Evolutionary conservation across 2,888 invertebrate genomes (phyloP).

Genomic region (Trissonchulus sp.): DNA sequence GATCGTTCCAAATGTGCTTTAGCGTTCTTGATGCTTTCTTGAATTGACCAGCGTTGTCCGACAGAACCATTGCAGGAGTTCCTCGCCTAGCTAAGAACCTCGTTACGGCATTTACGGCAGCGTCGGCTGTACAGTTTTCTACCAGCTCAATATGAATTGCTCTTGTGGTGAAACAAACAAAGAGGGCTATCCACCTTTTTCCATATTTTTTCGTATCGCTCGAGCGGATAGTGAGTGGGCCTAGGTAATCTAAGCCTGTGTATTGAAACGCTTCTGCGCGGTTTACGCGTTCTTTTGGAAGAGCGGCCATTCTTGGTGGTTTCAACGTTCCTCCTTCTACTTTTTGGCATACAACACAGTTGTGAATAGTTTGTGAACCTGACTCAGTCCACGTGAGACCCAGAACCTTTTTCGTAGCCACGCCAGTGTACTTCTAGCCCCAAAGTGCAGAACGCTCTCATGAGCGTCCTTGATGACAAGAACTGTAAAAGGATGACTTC

Average conservation of each 20-base stretch:
- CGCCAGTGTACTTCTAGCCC: neutral
- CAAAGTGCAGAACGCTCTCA: too few relatives aligned
- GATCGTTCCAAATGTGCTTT: too few relatives aligned
- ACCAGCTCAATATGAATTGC: slow-evolving; percentile 25
- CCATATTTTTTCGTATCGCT: too few relatives aligned
- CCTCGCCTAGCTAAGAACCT: too few relatives aligned
- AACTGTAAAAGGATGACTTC: too few relatives aligned
- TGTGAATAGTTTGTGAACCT: neutral
- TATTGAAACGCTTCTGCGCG: neutral
- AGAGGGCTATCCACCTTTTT: slow-evolving; percentile 21
- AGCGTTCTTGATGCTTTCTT: too few relatives aligned
- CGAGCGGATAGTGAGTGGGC: neutral
- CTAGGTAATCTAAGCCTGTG: neutral
- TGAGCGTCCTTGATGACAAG: too few relatives aligned
- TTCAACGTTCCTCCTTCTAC: neutral
- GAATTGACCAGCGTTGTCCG: too few relatives aligned
- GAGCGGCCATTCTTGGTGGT: neutral
- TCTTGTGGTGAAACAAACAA: slow-evolving; percentile 24
- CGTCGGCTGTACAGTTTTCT: too few relatives aligned
- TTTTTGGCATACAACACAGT: neutral
- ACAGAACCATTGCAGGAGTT: too few relatives aligned
- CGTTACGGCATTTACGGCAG: too few relatives aligned
- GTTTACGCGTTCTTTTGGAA: neutral
- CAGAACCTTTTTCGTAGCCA: neutral
- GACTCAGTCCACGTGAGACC: neutral